A percentile compares a stretch with the other conserved stretches of the same genome.
These are phyloP conservation scores for Siphonodentalium dalli DNA, from an alignment of 2,888 invertebrate species.

Conservation along the genomic window DNA sequence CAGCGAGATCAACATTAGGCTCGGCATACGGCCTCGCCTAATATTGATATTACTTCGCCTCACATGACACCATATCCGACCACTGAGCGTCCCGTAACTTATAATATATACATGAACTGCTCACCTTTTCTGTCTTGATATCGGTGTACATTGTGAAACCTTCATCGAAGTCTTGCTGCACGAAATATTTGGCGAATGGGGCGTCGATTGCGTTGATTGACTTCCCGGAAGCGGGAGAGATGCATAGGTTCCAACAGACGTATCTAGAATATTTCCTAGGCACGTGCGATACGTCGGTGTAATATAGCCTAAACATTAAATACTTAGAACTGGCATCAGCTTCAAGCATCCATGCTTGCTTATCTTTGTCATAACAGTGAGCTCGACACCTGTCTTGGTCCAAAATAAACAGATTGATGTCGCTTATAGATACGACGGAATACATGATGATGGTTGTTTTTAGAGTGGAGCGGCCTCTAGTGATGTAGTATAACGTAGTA, in stretches of 20 bases:
- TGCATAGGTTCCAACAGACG: conserved; percentile 53
- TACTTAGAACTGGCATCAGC: conserved; percentile 80
- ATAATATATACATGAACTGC: too few species aligned
- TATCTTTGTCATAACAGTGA: conserved; percentile 81
- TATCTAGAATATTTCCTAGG: conserved; percentile 77
- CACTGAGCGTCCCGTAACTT: too few species aligned
- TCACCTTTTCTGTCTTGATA: conserved; percentile 76
- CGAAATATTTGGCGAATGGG: conserved; percentile 81
- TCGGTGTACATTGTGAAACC: conserved; percentile 84
- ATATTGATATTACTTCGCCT: too few species aligned
- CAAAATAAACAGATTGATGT: conserved; percentile 66
- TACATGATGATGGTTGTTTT: conserved; percentile 77
- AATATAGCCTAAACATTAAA: conserved; percentile 75
- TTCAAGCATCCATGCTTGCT: conserved; percentile 80
- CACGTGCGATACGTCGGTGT: conserved; percentile 70
- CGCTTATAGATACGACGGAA: conserved; percentile 76
- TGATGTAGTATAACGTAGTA: conserved; percentile 42
- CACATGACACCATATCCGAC: too few species aligned
- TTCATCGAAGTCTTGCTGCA: conserved; percentile 80
- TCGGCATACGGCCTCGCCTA: too few species aligned
- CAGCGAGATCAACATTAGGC: too few species aligned
- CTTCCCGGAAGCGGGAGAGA: conserved; percentile 64
- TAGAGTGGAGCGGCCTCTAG: conserved; percentile 62
- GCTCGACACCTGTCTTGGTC: conserved; percentile 49
- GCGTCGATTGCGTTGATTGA: conserved; percentile 74